Evolutionary conservation across 2,113 vertebrate species (phyloP).

Genomic region (Murina feae): DNA sequence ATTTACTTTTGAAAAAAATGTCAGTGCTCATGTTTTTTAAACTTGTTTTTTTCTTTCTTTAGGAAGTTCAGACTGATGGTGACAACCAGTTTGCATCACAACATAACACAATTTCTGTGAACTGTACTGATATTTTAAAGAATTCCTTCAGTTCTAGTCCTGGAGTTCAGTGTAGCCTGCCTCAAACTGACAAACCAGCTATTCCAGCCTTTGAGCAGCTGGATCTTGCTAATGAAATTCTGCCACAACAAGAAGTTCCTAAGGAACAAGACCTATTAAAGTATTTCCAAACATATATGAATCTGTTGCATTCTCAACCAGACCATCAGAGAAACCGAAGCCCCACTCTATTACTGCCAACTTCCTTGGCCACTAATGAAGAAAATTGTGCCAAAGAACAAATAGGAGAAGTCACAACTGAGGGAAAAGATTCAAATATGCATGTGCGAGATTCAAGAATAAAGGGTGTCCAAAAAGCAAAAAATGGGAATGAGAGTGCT

Average conservation of each 20-base stretch:
- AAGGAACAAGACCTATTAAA: constrained; percentile 77
- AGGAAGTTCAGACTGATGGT: constrained; percentile 68
- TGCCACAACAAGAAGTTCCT: constrained; percentile 38
- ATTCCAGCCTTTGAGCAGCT: constrained; percentile 22
- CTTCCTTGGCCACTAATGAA: constrained; percentile 47
- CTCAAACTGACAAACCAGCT: constrained; percentile 1
- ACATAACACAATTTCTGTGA: constrained; percentile 12
- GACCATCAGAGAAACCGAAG: constrained; percentile 9
- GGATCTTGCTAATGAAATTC: constrained; percentile 51
- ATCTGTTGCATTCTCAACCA: constrained; percentile 69
- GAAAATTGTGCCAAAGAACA: constrained; percentile 64
- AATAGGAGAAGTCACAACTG: constrained; percentile 63
- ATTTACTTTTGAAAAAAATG: constrained; percentile 36
- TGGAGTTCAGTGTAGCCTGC: constrained; percentile 4
- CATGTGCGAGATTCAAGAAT: constrained; percentile 79
- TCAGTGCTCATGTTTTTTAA: constrained; percentile 23
- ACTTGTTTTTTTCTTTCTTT: constrained; percentile 6
- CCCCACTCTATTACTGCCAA: not conserved
- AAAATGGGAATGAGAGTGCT: constrained; percentile 72
- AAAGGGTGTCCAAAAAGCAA: constrained; percentile 70
- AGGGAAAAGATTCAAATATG: constrained; percentile 73
- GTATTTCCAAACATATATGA: constrained; percentile 77
- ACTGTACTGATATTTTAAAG: not conserved
- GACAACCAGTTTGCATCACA: constrained; percentile 47
- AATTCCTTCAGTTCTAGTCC: constrained; percentile 38